Evolutionary conservation across 2,888 invertebrate species (phyloP), one percentile per base, ranked within the genome.

Genomic region (Mimas tiliae): DNA sequence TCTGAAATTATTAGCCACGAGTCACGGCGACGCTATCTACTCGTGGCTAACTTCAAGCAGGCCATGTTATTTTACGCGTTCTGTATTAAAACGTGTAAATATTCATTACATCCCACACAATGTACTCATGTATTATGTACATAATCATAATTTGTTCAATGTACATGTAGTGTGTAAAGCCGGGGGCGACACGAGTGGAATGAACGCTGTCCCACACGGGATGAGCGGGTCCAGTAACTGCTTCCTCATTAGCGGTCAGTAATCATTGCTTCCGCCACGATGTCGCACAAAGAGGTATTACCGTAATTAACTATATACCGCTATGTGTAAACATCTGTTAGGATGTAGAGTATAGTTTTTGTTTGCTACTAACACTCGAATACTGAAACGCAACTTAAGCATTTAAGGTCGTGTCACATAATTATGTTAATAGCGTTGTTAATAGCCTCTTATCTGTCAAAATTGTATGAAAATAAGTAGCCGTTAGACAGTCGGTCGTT

Each of bases 211-310:
- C 33, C 55, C 38, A 38, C 34, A 55, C 55, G 55, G 55, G 55
- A 58, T 58, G 55, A 58, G 38, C 55, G 16, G 51, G 47, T 14
- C 34, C 51, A 78, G 82, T 84, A 82, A 87, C 84, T 82, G 84
- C 80, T 92, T 92, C 92, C 92, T 93, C 89, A 92, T 93, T 93
- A 93, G 84, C 75, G 73, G 70, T 77, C 72, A 72, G 82, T 88
- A 91, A 89, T 90, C 85, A 86, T 65, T 77, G 70, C 85, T 91
- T 92, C 92, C 92, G 85, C 76, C 72, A 72, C 67, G 69, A 70
- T 69, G 67, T 73, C 68, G 66, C 72, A 65, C 72, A 38, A 38
- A 34, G 63, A 14, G 63, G 50, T 19, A 50, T 50, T 50, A 42
- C 58, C 12, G 38, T 19, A 58, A 58, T 58, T 58, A 55, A 12